Evolutionary conservation across 2,888 invertebrate genomes (phyloP).

Genomic region (Drosophila setosimentum): DNA sequence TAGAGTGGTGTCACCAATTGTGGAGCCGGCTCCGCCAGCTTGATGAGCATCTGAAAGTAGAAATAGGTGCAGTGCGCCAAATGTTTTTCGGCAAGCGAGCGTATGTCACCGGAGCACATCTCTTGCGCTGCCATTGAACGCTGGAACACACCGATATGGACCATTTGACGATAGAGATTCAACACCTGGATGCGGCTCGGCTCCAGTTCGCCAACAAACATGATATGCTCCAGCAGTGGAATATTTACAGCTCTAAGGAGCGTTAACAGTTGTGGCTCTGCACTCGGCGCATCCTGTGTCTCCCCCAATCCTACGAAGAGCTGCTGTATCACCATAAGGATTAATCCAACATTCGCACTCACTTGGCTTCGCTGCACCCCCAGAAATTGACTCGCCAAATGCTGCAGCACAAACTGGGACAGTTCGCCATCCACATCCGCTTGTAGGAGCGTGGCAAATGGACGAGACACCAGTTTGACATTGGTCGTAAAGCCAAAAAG

Average conservation of each 20-base stretch:
- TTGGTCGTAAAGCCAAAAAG: slow-evolving; percentile 81
- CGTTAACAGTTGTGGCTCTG: slow-evolving; percentile 62
- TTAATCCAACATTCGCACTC: slow-evolving; percentile 79
- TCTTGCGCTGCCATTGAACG: slow-evolving; percentile 61
- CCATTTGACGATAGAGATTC: slow-evolving; percentile 72
- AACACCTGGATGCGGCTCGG: slow-evolving; percentile 81
- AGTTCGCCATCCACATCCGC: slow-evolving; percentile 71
- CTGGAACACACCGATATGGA: slow-evolving; percentile 59
- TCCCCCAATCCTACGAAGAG: slow-evolving; percentile 44
- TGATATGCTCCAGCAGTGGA: slow-evolving; percentile 83
- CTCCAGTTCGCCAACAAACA: slow-evolving; percentile 84
- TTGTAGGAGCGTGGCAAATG: slow-evolving; percentile 79
- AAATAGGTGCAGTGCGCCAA: slow-evolving; percentile 84
- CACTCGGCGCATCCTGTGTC: background rate
- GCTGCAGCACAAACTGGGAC: slow-evolving; percentile 80
- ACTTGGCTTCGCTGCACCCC: slow-evolving; percentile 82
- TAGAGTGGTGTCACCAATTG: slow-evolving; percentile 73
- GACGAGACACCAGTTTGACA: slow-evolving; percentile 82
- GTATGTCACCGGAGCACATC: slow-evolving; percentile 71
- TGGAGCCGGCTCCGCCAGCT: slow-evolving; percentile 76
- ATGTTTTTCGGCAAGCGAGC: slow-evolving; percentile 82
- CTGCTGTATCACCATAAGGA: slow-evolving; percentile 83
- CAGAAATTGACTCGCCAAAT: slow-evolving; percentile 80
- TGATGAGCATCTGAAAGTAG: slow-evolving; percentile 83
- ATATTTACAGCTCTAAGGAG: slow-evolving; percentile 78